Conservation (phyloP, 2,888 invertebrate species). For the Dione vanillae region DNA sequence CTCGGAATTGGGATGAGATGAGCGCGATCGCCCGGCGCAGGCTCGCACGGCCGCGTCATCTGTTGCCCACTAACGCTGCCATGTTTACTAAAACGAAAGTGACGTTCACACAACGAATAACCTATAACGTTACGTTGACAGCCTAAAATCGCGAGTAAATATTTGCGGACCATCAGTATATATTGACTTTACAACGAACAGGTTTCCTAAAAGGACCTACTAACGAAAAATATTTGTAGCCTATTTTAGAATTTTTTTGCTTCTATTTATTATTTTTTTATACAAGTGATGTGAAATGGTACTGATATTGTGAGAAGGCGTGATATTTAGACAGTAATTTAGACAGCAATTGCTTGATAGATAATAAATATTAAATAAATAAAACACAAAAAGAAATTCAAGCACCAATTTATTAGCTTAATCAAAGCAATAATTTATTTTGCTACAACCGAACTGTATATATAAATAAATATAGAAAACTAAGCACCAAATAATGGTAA, state of each 20-base stretch:
- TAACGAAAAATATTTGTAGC: slow-evolving; percentile 46
- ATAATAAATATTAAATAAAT: slow-evolving; percentile 26
- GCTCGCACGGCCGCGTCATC: slow-evolving; percentile 80
- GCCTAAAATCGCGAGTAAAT: slow-evolving; percentile 59
- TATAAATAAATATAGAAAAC: slow-evolving; percentile 7
- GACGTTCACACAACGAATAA: slow-evolving; percentile 82
- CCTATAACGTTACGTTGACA: slow-evolving; percentile 68
- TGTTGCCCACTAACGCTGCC: slow-evolving; percentile 78
- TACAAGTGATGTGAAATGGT: slow-evolving; percentile 40
- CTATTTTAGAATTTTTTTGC: slow-evolving; percentile 40
- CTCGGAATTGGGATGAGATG: slow-evolving; percentile 72
- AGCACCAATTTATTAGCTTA: slow-evolving; percentile 34
- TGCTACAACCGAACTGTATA: not conserved
- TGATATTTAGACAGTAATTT: slow-evolving; percentile 44
- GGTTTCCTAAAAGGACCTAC: slow-evolving; percentile 35
- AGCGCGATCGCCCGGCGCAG: slow-evolving; percentile 73
- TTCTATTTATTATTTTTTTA: slow-evolving; percentile 44
- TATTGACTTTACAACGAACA: slow-evolving; percentile 72
- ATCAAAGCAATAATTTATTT: not conserved
- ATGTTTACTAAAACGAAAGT: slow-evolving; percentile 80
- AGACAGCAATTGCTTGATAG: slow-evolving; percentile 34
- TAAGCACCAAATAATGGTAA: slow-evolving; percentile 12
- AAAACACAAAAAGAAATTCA: slow-evolving; percentile 7
- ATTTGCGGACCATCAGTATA: slow-evolving; percentile 53
- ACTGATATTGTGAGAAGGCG: slow-evolving; percentile 44